These are phyloP conservation scores for Coecobrya sp. DNA, from an alignment of 2,888 invertebrate species.

Conservation along the genomic window DNA sequence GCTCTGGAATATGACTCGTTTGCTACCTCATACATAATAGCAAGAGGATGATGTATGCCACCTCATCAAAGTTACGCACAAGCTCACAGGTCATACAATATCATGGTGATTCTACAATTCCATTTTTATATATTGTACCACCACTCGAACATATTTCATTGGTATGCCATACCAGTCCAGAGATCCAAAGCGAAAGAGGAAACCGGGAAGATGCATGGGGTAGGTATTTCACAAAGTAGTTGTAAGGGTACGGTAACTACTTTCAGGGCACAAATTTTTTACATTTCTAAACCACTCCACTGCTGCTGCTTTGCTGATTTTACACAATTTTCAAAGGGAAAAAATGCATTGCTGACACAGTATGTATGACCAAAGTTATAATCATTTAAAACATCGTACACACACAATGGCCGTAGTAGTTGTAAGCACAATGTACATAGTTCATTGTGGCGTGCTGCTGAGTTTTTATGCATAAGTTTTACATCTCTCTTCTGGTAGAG, in stretches of 20 bases:
- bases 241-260: neutral
- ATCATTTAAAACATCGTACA: too few relatives aligned
- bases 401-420: too few relatives aligned
- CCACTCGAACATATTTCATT: conserved; percentile 39
- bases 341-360: conserved; percentile 9
- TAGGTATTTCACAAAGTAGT: neutral
- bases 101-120: conserved; percentile 14
- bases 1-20: conserved; percentile 6
- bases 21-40: neutral
- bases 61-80: conserved; percentile 50
- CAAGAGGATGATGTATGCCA: conserved; percentile 36
- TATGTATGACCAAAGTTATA: neutral
- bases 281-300: neutral
- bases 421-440: neutral
- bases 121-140: neutral
- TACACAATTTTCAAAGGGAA: conserved; percentile 1
- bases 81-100: conserved; percentile 39
- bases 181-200: neutral
- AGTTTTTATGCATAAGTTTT: neutral
- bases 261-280: neutral
- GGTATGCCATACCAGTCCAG: neutral
- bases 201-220: neutral
- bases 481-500: neutral
- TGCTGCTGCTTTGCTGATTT: conserved; percentile 2
- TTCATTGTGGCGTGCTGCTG: neutral